These are phyloP conservation scores for Octomys mimax DNA, from an alignment of 2,797 vertebrate genomes.

Conservation along the genomic window DNA sequence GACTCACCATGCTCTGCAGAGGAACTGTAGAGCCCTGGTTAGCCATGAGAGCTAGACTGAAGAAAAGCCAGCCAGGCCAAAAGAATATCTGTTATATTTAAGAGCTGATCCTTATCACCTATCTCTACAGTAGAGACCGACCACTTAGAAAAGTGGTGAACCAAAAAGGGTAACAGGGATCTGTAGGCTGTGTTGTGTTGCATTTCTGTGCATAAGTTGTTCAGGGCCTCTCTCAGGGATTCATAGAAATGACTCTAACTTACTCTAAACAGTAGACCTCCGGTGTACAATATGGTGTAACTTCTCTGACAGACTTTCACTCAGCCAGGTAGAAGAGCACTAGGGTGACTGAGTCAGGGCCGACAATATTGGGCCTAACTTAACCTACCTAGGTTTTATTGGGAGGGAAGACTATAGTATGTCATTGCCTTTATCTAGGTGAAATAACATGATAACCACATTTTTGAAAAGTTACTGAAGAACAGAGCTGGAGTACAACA, in stretches of 20 bases:
- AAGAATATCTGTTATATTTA: not conserved
- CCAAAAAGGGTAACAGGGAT: not conserved
- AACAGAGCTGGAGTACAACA: conserved; percentile 63
- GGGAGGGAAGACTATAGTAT: not conserved
- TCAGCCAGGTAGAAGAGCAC: not conserved
- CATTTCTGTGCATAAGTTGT: not conserved
- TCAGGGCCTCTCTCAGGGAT: not conserved
- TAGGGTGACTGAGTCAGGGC: not conserved
- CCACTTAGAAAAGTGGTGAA: not conserved
- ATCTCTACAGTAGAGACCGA: not conserved
- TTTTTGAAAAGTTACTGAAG: conserved; percentile 29
- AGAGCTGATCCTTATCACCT: not conserved
- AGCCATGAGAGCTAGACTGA: not conserved
- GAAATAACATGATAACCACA: not conserved
- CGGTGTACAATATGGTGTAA: not conserved
- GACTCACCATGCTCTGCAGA: not conserved
- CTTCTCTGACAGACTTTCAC: not conserved
- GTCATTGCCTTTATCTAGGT: not conserved
- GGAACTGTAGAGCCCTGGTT: not conserved
- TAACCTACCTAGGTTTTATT: not conserved
- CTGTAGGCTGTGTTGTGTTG: not conserved
- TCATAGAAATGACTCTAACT: conserved; percentile 13
- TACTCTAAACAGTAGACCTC: not conserved
- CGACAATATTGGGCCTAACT: not conserved
- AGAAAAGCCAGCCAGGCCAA: not conserved